These are phyloP conservation scores for Macrobrachium nipponense DNA, from an alignment of 1,140 invertebrate species.

Conservation along the genomic window DNA sequence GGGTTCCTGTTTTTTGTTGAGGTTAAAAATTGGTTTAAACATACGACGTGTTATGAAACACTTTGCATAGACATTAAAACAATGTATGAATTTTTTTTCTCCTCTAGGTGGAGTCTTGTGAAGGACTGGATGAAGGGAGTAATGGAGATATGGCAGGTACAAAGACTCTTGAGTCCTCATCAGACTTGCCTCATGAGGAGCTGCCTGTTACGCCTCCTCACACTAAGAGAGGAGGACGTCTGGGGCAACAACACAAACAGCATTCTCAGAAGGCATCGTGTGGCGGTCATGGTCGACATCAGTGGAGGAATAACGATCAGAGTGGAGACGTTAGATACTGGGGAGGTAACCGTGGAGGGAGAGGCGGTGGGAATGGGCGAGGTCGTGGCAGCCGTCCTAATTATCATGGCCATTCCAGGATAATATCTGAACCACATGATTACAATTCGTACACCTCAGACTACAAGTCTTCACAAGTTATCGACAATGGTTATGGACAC, in stretches of 20 bases:
- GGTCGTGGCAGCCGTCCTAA: constrained; percentile 20
- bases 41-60: no score
- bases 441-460: constrained; percentile 1
- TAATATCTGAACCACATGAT: constrained; percentile 32
- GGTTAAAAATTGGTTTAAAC: no score
- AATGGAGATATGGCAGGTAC: constrained; percentile 11
- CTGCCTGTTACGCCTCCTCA: constrained; percentile 6
- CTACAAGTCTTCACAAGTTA: constrained; percentile 12
- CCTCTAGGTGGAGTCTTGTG: constrained; percentile 43
- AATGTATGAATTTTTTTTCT: neutral
- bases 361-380: constrained; percentile 31
- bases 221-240: constrained; percentile 25
- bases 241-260: neutral
- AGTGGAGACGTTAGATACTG: constrained; percentile 35
- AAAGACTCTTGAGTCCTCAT: constrained; percentile 1
- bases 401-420: constrained; percentile 27
- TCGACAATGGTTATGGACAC: constrained; percentile 18
- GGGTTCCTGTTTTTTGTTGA: no score
- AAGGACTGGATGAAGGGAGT: constrained; percentile 41
- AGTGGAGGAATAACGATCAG: constrained; percentile 36
- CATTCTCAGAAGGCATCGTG: constrained; percentile 20
- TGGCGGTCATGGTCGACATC: constrained; percentile 25
- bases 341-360: constrained; percentile 32
- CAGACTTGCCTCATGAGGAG: neutral
- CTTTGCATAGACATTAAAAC: neutral